Base-by-base conservation (phyloP, 2,113 vertebrate species). In the Cheilinus undulatus region DNA sequence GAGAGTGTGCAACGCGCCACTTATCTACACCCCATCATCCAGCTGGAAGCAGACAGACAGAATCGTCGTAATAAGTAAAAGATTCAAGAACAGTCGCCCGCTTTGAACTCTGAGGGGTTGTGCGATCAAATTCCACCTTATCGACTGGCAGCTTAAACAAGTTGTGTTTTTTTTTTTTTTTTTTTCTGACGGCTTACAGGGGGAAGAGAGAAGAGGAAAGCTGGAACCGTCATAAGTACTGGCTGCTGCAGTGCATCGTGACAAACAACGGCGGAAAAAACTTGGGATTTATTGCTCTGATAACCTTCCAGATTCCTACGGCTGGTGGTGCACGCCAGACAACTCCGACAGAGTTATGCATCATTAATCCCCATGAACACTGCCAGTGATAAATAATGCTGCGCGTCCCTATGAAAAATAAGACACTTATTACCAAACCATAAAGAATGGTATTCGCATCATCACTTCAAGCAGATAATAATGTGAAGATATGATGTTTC, bases 271-370 rank as follows among this genome's bases (percentile, higher is more conserved):
- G 69, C 45, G 60, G 63, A 83, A 80, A n/a, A 88, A 91, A 82
- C 67, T 72, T 76, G 65, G 86, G 85, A 93, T 93, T 93, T 91
- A 92, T 91, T 75, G 82, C 82, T 82, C 88, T 80, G 90, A 93
- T 93, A 93, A 93, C 90, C 90, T 91, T 91, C 89, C 88, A 86
- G 86, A 89, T 91, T 86, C 87, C 87, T 90, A 86, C 73, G 62
- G 80, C 83, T 82, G 87, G 76, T 84, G 89, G 80, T 70, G 80
- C 57, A 84, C 26, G 81, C 86, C 81, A 90, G 83, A 87, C 84
- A 83, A 85, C 88, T 76, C 77, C 56, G 82, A 83, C 74, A 85
- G 79, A 89, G 87, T 88, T 89, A 91, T 87, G 90, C 89, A 86
- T 91, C 90, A 91, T 93, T 92, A 91, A 92, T 90, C 89, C 80